Evolutionary conservation across 2,113 vertebrate genomes (phyloP).

Genomic region (Climacteris rufus): DNA sequence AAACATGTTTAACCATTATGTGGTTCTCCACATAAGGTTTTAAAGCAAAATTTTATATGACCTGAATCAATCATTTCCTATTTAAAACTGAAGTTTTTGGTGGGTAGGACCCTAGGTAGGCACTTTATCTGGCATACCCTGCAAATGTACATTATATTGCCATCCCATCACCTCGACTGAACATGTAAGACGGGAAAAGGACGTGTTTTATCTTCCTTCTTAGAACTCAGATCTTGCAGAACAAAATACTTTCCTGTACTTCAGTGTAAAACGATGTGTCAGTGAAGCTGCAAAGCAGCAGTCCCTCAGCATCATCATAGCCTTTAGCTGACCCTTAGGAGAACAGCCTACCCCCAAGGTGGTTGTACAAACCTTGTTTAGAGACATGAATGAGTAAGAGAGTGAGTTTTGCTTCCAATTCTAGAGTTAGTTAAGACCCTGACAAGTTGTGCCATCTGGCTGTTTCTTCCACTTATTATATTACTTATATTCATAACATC

Average conservation of each 20-base stretch:
- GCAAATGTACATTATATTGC: neutral
- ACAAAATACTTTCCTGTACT: neutral
- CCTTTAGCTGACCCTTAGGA: neutral
- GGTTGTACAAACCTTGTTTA: neutral
- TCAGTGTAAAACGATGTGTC: neutral
- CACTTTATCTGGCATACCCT: neutral
- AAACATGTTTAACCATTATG: neutral
- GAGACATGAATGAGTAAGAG: neutral
- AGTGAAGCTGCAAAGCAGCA: neutral
- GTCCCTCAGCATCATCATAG: neutral
- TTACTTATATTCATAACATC: neutral
- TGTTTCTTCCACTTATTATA: neutral
- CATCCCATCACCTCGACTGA: neutral
- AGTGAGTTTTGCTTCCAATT: neutral
- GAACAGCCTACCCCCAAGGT: neutral
- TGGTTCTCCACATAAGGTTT: neutral
- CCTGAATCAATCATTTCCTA: neutral
- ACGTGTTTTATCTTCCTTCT: neutral
- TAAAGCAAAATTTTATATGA: neutral
- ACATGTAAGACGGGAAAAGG: neutral
- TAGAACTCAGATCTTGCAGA: neutral
- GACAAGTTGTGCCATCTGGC: neutral
- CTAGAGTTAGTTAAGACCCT: neutral
- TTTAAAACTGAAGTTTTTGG: neutral
- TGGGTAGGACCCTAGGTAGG: neutral